These are phyloP conservation scores for Sinonovacula constricta DNA, from an alignment of 1,140 invertebrate species.

Conservation along the genomic window DNA sequence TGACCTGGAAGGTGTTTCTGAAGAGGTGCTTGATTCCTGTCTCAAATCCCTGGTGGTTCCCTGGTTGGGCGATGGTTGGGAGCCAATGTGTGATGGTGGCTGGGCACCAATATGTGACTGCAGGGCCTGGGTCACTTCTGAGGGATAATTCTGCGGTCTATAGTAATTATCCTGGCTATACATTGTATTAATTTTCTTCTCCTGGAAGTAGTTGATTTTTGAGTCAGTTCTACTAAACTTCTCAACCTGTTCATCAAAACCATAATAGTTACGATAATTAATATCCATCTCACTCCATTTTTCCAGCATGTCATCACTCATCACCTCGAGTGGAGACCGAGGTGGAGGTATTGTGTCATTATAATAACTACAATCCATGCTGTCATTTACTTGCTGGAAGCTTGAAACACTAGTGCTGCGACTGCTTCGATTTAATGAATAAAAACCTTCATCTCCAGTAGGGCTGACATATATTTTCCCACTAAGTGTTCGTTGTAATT, in stretches of 20 bases:
- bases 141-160: slow-evolving; percentile 51
- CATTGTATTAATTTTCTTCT: slow-evolving; percentile 60
- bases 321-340: slow-evolving; percentile 33
- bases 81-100: slow-evolving; percentile 5
- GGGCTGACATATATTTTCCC: slow-evolving; percentile 44
- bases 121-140: slow-evolving; percentile 18
- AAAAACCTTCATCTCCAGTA: slow-evolving; percentile 41
- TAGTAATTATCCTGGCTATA: slow-evolving; percentile 64
- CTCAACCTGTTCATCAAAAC: slow-evolving; percentile 58
- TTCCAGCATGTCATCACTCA: slow-evolving; percentile 59
- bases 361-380: not conserved
- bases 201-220: slow-evolving; percentile 65
- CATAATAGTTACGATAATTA: slow-evolving; percentile 64
- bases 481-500: slow-evolving; percentile 5
- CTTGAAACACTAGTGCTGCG: slow-evolving; percentile 45
- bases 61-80: slow-evolving; percentile 36
- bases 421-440: slow-evolving; percentile 42
- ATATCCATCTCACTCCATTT: slow-evolving; percentile 65
- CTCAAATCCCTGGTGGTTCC: slow-evolving; percentile 37
- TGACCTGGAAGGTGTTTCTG: slow-evolving; percentile 31
- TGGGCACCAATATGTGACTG: slow-evolving; percentile 4
- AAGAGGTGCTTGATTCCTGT: slow-evolving; percentile 44
- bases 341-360: not conserved
- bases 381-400: slow-evolving; percentile 31
- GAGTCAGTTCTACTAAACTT: slow-evolving; percentile 53